Conservation (phyloP, 2,797 vertebrate species). For the Megaceryle alcyon region DNA sequence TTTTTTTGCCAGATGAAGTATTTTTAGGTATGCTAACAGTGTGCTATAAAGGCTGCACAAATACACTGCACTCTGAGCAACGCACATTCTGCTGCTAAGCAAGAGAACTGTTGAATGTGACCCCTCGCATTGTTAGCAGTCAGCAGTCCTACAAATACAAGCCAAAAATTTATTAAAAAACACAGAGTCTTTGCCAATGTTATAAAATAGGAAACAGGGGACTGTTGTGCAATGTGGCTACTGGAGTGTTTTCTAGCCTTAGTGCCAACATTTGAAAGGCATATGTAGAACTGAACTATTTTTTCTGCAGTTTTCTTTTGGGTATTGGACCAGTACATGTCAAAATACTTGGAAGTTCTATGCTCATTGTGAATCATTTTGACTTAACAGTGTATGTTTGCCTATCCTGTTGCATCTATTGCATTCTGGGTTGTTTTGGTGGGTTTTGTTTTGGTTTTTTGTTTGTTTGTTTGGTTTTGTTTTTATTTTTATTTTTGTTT, state of each 20-base stretch:
- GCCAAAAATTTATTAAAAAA: not conserved
- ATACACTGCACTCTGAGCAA: not conserved
- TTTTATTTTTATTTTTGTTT: no score
- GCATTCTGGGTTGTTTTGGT: no score
- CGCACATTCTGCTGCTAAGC: not conserved
- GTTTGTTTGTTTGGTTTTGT: no score
- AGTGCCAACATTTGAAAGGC: not conserved
- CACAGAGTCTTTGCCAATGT: not conserved
- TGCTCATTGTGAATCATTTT: not conserved
- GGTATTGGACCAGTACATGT: not conserved
- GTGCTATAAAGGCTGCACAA: not conserved
- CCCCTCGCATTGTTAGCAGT: not conserved
- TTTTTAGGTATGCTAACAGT: not conserved
- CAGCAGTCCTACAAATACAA: not conserved
- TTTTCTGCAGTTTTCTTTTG: not conserved
- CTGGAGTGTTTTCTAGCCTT: not conserved
- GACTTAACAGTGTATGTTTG: not conserved
- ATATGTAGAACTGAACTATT: not conserved
- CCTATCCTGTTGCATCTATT: not conserved
- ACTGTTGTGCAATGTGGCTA: not conserved
- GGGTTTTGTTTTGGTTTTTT: not conserved
- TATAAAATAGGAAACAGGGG: not conserved
- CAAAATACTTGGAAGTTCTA: not conserved
- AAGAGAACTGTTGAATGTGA: not conserved
- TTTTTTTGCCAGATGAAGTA: not conserved